These are phyloP conservation scores for Troides aeacus DNA, from an alignment of 2,888 invertebrate genomes.

Conservation along the genomic window DNA sequence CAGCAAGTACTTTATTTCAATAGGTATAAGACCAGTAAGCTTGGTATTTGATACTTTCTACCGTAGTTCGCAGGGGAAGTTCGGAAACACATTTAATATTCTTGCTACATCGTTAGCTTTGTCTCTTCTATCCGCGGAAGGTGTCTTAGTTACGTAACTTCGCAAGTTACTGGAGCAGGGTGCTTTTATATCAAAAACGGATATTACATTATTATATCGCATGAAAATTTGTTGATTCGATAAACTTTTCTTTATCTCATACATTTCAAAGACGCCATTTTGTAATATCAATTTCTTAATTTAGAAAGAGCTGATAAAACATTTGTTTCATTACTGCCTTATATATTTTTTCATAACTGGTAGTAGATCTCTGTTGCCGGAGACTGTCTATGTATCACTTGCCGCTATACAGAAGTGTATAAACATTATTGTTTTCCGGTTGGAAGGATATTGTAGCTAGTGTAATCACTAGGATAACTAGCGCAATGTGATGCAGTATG, in stretches of 20 bases:
- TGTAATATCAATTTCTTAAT: not conserved
- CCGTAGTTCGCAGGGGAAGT: constrained; percentile 9
- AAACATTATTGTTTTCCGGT: too few species aligned
- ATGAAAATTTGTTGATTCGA: constrained; percentile 1
- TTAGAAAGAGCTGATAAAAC: not conserved
- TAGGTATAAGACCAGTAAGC: not conserved
- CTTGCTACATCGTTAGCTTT: constrained; percentile 27
- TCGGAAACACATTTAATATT: constrained; percentile 24
- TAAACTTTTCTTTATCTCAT: not conserved
- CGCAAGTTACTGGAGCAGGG: constrained; percentile 3
- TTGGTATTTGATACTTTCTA: constrained; percentile 18
- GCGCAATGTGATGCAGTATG: too few species aligned
- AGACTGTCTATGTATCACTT: too few species aligned
- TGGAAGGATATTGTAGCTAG: too few species aligned
- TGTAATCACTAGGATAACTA: too few species aligned
- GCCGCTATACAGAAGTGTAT: too few species aligned
- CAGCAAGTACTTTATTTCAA: not conserved
- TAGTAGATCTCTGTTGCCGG: too few species aligned
- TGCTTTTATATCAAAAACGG: constrained; percentile 7
- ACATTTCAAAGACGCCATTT: not conserved
- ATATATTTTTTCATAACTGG: too few species aligned
- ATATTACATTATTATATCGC: constrained; percentile 1
- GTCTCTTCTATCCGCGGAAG: constrained; percentile 11
- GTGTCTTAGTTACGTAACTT: constrained; percentile 7
- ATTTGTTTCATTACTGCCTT: too few species aligned